phyloP scores from a whole-genome alignment of 2,797 vertebrate genomes.

The Enteromius paludinosus region DNA sequence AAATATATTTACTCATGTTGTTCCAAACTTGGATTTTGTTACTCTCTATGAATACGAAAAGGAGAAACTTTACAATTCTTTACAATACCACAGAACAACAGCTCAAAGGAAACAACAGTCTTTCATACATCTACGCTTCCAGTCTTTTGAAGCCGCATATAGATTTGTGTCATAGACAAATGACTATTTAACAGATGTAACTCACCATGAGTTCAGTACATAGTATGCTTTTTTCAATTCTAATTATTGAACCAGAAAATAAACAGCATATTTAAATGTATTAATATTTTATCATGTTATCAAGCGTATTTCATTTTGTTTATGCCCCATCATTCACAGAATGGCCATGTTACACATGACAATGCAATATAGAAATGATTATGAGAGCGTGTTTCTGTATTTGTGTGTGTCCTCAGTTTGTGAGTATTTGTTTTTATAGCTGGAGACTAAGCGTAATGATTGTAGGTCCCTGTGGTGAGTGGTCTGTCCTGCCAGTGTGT shows the following conservation, averaged over 20 bases:
- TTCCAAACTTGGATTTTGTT: not conserved
- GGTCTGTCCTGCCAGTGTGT: conserved; percentile 46
- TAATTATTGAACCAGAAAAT: not conserved
- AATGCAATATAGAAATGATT: conserved; percentile 4
- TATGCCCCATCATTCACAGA: not conserved
- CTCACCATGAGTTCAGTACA: not conserved
- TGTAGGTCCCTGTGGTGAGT: conserved; percentile 20
- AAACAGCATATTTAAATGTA: not conserved
- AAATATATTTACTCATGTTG: not conserved
- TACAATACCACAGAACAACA: not conserved
- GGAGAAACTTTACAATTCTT: not conserved
- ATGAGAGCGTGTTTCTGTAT: conserved; percentile 2
- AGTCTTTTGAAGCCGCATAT: not conserved
- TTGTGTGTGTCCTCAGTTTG: conserved; percentile 20
- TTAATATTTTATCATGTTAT: not conserved
- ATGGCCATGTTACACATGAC: not conserved
- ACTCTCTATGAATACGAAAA: not conserved
- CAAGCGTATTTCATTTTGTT: not conserved
- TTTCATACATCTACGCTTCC: too few species aligned
- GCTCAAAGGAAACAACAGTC: too few species aligned
- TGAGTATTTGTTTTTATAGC: conserved; percentile 34
- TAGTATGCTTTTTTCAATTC: not conserved
- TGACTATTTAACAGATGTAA: not conserved
- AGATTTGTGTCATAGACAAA: not conserved
- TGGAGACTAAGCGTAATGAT: conserved; percentile 30